Evolutionary conservation across 2,113 vertebrate species (phyloP).

Genomic region (Nibea albiflora): DNA sequence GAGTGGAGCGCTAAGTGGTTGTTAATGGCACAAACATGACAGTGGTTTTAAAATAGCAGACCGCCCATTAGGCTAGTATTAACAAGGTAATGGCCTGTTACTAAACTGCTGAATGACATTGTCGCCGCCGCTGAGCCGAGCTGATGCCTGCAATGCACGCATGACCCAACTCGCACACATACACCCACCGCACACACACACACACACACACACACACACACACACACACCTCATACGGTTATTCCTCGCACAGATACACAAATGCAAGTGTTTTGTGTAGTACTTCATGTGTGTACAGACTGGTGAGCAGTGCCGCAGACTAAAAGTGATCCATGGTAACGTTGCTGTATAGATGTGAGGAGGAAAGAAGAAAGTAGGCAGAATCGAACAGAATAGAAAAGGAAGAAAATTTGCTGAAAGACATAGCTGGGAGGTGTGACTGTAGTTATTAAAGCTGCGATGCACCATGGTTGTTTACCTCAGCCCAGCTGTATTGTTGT

Average conservation of each 20-base stretch:
- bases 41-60: conserved; percentile 87
- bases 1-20: conserved; percentile 80
- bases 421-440: conserved; percentile 70
- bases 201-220: conserved; percentile 13
- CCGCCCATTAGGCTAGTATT: conserved; percentile 89
- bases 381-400: conserved; percentile 44
- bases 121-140: conserved; percentile 57
- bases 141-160: conserved; percentile 49
- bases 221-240: not conserved
- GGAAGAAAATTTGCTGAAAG: conserved; percentile 48
- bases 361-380: conserved; percentile 23
- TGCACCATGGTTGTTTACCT: conserved; percentile 72
- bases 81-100: conserved; percentile 89
- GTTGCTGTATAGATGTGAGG: conserved; percentile 31
- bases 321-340: conserved; percentile 30
- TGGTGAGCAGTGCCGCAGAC: conserved; percentile 13
- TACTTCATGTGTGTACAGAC: not conserved
- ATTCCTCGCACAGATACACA: conserved; percentile 6
- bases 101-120: conserved; percentile 87
- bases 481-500: conserved; percentile 61
- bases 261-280: not conserved
- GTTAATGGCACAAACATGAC: conserved; percentile 85
- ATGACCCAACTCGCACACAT: conserved; percentile 27
- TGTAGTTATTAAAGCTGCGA: conserved; percentile 76
- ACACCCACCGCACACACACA: conserved; percentile 25